phyloP scores from a whole-genome alignment of 30 jellyfish, hydroid and myxozoan genomes.

The Turritopsis dohrnii region DNA sequence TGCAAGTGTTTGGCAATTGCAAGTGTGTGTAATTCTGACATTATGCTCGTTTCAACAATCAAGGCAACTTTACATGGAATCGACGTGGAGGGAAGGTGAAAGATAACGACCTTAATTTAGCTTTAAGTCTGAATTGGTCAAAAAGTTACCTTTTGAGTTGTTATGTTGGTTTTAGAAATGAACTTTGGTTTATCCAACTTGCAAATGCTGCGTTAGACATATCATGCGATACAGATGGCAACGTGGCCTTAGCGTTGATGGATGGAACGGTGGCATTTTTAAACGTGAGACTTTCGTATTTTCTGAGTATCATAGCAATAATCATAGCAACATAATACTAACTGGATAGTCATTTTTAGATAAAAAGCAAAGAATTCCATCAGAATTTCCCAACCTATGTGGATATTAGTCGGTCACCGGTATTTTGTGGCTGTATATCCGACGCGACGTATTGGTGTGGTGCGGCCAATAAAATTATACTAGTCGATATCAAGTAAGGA shows the following conservation, averaged over 20 bases:
- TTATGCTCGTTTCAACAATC: conserved; percentile 76
- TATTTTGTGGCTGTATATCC: conserved; percentile 62
- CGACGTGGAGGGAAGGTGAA: conserved; percentile 62
- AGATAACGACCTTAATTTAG: neutral
- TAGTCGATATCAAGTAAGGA: conserved; percentile 65
- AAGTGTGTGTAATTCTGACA: conserved; percentile 35
- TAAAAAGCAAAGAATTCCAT: conserved; percentile 9
- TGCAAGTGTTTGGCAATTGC: conserved; percentile 67
- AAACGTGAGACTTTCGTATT: conserved; percentile 32
- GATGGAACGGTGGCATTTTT: conserved; percentile 82
- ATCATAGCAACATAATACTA: neutral
- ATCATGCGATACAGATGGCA: conserved; percentile 63
- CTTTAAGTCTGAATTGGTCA: neutral
- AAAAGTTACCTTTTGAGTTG: no score
- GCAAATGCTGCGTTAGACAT: conserved; percentile 68
- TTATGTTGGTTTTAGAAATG: no score
- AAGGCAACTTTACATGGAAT: conserved; percentile 62
- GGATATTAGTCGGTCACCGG: conserved; percentile 93
- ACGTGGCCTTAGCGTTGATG: conserved; percentile 56
- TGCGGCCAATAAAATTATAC: conserved; percentile 66
- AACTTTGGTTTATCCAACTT: conserved; percentile 68
- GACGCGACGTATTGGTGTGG: conserved; percentile 87
- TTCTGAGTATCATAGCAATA: neutral
- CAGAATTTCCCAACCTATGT: conserved; percentile 41
- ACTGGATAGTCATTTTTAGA: neutral